Percentiles rank a stretch among this genome's conserved stretches.
These are phyloP conservation scores for Quadriops clusia DNA, from an alignment of 2,888 invertebrate species.

Conservation along the genomic window DNA sequence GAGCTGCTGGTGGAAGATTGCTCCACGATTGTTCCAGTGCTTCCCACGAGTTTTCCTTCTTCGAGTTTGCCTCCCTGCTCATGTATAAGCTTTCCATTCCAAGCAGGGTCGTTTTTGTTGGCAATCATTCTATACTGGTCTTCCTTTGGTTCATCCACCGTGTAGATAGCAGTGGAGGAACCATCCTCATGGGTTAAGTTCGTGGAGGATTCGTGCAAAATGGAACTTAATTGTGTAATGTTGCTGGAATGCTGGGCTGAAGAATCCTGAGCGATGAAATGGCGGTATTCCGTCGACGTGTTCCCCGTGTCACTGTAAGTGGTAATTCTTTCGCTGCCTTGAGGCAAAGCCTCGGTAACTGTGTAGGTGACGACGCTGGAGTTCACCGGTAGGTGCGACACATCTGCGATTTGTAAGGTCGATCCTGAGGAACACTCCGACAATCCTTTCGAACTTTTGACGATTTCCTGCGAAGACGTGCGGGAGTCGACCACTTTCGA, in stretches of 20 bases:
- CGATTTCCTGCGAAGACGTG: slow-evolving; percentile 16
- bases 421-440: slow-evolving; percentile 32
- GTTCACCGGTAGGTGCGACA: slow-evolving; percentile 32
- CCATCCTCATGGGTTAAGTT: slow-evolving; percentile 25
- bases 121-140: slow-evolving; percentile 29
- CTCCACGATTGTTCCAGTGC: slow-evolving; percentile 21
- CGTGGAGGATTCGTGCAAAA: slow-evolving; percentile 29
- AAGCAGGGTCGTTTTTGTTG: slow-evolving; percentile 36
- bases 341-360: slow-evolving; percentile 32
- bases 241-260: slow-evolving; percentile 22
- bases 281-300: slow-evolving; percentile 32
- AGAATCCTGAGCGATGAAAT: slow-evolving; percentile 28
- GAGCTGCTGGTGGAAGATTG: slow-evolving; percentile 30
- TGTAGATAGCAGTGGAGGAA: slow-evolving; percentile 30
- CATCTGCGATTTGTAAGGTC: slow-evolving; percentile 33
- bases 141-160: slow-evolving; percentile 34
- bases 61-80: slow-evolving; percentile 27
- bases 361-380: slow-evolving; percentile 29
- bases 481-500: slow-evolving; percentile 18
- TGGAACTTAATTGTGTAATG: slow-evolving; percentile 33
- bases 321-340: slow-evolving; percentile 34
- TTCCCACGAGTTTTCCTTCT: not conserved
- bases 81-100: slow-evolving; percentile 39
- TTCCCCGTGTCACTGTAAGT: slow-evolving; percentile 28
- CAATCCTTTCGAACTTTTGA: slow-evolving; percentile 19